Base-by-base conservation (phyloP, 1,140 invertebrate species). In the Trigoniulus corallinus region DNA sequence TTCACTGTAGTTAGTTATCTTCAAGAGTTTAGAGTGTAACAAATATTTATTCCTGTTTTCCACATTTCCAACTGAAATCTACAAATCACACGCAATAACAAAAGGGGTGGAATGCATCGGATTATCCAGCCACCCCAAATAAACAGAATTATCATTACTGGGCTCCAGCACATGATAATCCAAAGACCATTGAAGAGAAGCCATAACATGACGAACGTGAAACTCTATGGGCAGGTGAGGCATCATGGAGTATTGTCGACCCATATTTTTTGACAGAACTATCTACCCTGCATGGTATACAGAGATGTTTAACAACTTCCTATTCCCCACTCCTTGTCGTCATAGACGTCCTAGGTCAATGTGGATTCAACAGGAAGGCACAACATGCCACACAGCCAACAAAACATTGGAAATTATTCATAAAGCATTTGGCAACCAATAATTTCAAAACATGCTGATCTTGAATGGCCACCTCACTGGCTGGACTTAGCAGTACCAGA, bases 401-500 rank as follows among this genome's bases (percentile, higher is more conserved):
- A 39, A 39, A 39, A 39, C 37, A 39, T 39, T 39, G 37, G 37
- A 39, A 39, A 18, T 39, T 39, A 39, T 39, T 39, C 37, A 18
- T 13, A 39, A 39, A 39, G 37, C 37, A 39, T 39, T 39, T 39
- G 37, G 37, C 37, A 39, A 12, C 37, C 7, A 24, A 47, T 7
- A 47, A 47, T 13, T 7, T 47, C 10, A 7, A 10, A 24, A 47
- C 7, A 15, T 24, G 7, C 46, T 47, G 4, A 25, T 27, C 23
- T 27, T 22, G 22, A 47, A 24, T 61, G 49, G 57, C 56, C 54
- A 29, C 39, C 54, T 46, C 41, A 54, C 42, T 60, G 52, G 37
- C 58, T 56, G 15, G 59, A 61, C 53, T 51, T 62, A 43, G 52
- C 53, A n/a, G n/a, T n/a, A n/a, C n/a, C n/a, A n/a, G n/a, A n/a